Base-by-base conservation (phyloP, 2,888 invertebrate genomes). In the Thymelicus acteon region DNA sequence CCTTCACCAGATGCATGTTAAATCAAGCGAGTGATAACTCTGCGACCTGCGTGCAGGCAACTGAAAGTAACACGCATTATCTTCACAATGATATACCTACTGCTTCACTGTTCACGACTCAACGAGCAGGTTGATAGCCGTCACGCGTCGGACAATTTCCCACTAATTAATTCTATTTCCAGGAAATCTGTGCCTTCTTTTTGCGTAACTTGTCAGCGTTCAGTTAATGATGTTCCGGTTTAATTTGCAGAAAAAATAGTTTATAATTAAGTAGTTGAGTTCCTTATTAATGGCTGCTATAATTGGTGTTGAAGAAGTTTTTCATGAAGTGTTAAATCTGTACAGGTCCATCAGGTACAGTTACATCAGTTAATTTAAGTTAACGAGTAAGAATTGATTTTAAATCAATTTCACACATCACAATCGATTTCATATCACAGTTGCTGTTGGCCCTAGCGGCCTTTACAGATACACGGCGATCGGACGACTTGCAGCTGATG, bases 81-180 rank as follows among this genome's bases (percentile, higher is more conserved):
- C 10, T 13, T 57, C 57, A 13, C 57, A 24, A 31, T 57, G 31
- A 89, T 19, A 47, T 47, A 62, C 19, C 19, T 19, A 19, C 44
- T 40, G 13, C 10, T 63, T 58, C 6, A 87, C 87, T 31, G 31
- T 69, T 48, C 62, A 63, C 69, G 69, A 58, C 12, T 57, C n/a
- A 68, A 31, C 47, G 58, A 39, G 10, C 57, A 69, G 71, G 72
- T 61, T 71, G 68, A 54, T 62, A 66, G 72, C 66, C 72, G 70
- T 72, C 74, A 74, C 74, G 72, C 64, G 72, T 63, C 52, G n/a
- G 40, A 47, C 47, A 64, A 67, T 70, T 69, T 67, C 39, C 74
- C 60, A 57, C 57, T 68, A 24, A 49, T 71, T 70, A 60, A 52
- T 52, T 67, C 64, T 60, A 71, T 52, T 67, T 71, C 65, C 58